Evolutionary conservation across 2,888 invertebrate species (phyloP).

Genomic region (Cheilosia urbana): DNA sequence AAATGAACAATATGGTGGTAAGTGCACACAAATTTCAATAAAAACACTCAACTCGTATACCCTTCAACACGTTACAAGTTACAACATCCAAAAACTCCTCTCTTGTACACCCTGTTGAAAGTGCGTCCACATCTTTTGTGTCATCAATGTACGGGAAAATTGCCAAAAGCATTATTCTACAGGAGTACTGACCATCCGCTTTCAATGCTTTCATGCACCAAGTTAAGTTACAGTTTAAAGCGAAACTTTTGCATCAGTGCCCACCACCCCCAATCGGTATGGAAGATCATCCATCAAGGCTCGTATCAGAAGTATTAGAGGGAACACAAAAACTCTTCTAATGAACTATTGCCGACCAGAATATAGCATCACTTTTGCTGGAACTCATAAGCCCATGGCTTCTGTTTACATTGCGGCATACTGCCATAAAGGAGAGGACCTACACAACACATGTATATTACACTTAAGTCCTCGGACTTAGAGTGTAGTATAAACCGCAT

Average conservation of each 20-base stretch:
- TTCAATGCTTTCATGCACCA: too few relatives aligned
- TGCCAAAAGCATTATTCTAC: not conserved
- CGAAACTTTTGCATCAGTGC: not conserved
- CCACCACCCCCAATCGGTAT: not conserved
- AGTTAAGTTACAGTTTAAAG: too few relatives aligned
- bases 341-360: conserved; percentile 30
- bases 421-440: not conserved
- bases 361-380: conserved; percentile 38
- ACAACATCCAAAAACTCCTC: not conserved
- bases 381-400: conserved; percentile 48
- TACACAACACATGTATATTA: conserved; percentile 30
- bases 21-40: conserved; percentile 82
- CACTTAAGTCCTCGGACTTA: conserved; percentile 42
- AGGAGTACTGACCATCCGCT: too few relatives aligned
- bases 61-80: not conserved
- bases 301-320: not conserved
- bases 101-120: not conserved
- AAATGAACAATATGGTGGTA: conserved; percentile 86
- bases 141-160: conserved; percentile 9
- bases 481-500: conserved; percentile 34
- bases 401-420: conserved; percentile 38
- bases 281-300: not conserved
- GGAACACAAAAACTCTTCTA: conserved; percentile 6
- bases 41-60: not conserved
- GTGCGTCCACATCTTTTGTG: not conserved